Conservation (phyloP, 2,888 invertebrate species). For the Bruchidius siliquastri region DNA sequence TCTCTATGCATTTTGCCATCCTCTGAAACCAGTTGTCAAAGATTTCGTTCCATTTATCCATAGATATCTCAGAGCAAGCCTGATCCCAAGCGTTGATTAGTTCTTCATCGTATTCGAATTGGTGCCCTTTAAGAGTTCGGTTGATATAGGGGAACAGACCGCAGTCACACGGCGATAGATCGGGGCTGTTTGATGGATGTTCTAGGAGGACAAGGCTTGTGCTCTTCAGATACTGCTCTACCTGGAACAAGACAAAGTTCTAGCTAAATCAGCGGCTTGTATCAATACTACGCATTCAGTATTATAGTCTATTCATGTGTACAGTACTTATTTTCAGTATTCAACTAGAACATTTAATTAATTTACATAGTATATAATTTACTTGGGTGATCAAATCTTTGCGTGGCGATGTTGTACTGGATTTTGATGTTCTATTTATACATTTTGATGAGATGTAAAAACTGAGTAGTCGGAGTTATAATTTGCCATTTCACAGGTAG, state of each 20-base stretch:
- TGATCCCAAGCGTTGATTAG: not conserved
- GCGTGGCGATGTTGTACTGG: too few relatives aligned
- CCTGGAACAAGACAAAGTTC: not conserved
- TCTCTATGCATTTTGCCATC: not conserved
- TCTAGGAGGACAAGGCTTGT: not conserved
- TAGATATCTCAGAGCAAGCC: not conserved
- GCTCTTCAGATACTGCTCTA: not conserved
- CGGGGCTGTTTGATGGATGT: not conserved
- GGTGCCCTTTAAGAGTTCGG: not conserved
- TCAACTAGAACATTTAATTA: too few relatives aligned
- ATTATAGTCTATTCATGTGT: too few relatives aligned
- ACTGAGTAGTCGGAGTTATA: too few relatives aligned
- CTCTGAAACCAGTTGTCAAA: not conserved
- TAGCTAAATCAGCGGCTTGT: too few relatives aligned
- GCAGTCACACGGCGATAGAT: not conserved
- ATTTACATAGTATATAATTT: too few relatives aligned
- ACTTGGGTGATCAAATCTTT: too few relatives aligned
- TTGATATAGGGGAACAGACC: not conserved
- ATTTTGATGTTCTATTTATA: too few relatives aligned
- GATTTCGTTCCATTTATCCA: not conserved
- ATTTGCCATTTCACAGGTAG: too few relatives aligned
- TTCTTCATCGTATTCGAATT: not conserved
- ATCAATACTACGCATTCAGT: too few relatives aligned
- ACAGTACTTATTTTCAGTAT: too few relatives aligned
- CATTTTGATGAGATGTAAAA: too few relatives aligned